Percentiles rank a stretch among this genome's conserved stretches.
Conservation (phyloP, 2,888 invertebrate species). For the Hemithea aestivaria region DNA sequence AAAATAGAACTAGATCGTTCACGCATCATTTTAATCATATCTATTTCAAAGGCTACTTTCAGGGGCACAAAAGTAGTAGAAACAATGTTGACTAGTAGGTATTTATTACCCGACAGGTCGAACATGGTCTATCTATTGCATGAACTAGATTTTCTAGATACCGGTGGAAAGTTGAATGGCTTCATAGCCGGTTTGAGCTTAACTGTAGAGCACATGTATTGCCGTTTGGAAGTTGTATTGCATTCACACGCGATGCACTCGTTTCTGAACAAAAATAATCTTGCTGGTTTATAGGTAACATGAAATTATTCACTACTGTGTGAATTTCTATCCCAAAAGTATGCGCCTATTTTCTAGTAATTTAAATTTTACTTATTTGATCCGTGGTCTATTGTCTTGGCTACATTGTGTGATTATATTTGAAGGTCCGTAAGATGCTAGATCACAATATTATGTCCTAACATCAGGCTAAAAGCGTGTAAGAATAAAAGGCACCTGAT, state of each 20-base stretch:
- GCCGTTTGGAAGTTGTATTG: constrained; percentile 33
- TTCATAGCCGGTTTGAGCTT: constrained; percentile 43
- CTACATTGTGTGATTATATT: too few relatives aligned
- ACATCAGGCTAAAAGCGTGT: constrained; percentile 55
- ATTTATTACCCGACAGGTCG: constrained; percentile 15
- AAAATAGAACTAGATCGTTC: constrained; percentile 8
- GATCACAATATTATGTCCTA: too few relatives aligned
- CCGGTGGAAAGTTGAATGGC: constrained; percentile 53
- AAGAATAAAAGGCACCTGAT: constrained; percentile 67
- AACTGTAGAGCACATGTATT: constrained; percentile 33
- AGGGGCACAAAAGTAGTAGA: constrained; percentile 5
- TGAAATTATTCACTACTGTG: too few relatives aligned
- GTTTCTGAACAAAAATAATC: constrained; percentile 24
- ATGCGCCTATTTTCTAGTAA: constrained; percentile 39
- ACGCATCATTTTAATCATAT: constrained; percentile 18
- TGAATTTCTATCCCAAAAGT: too few relatives aligned
- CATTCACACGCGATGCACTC: constrained; percentile 36
- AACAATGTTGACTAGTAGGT: constrained; percentile 12
- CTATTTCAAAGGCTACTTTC: constrained; percentile 10
- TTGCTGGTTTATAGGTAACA: too few relatives aligned
- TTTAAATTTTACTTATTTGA: too few relatives aligned
- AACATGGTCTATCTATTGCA: constrained; percentile 14
- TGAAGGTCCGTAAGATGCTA: too few relatives aligned
- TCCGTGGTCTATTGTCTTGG: too few relatives aligned
- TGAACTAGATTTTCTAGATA: constrained; percentile 34